phyloP scores from a whole-genome alignment of 2,888 invertebrate genomes.

The Boloria selene region DNA sequence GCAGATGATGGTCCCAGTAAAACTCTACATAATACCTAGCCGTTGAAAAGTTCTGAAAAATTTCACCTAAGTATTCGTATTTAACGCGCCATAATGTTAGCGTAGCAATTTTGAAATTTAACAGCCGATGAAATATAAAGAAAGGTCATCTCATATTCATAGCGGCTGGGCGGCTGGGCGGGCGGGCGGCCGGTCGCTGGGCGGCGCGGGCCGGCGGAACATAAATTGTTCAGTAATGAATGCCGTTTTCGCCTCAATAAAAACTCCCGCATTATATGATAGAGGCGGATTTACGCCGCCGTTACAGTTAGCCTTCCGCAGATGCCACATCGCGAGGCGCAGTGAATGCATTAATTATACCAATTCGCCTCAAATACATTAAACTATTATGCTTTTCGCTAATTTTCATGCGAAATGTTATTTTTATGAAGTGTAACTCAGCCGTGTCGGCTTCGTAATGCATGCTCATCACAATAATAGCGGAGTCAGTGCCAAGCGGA shows the following conservation, averaged over 20 bases:
- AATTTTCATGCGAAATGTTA: constrained; percentile 14
- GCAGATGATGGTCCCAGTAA: neutral
- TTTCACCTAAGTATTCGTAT: constrained; percentile 23
- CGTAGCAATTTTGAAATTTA: constrained; percentile 40
- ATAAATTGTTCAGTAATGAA: constrained; percentile 54
- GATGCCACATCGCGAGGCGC: constrained; percentile 26
- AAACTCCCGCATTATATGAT: constrained; percentile 57
- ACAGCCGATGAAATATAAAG: constrained; percentile 45
- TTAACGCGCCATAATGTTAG: constrained; percentile 26
- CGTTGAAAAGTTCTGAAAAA: constrained; percentile 22
- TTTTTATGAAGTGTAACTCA: constrained; percentile 22
- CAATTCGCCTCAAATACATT: constrained; percentile 30
- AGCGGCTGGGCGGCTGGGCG: constrained; percentile 36
- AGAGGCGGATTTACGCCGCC: constrained; percentile 49
- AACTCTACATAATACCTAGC: constrained; percentile 5
- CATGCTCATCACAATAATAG: constrained; percentile 14
- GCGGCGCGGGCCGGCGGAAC: constrained; percentile 35
- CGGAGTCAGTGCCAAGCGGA: constrained; percentile 4
- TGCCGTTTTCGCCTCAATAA: constrained; percentile 61
- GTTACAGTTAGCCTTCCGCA: constrained; percentile 33
- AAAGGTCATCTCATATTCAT: constrained; percentile 49
- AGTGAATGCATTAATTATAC: constrained; percentile 29
- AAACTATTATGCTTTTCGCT: constrained; percentile 29
- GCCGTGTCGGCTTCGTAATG: constrained; percentile 18
- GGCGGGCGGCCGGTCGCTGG: constrained; percentile 24